Conservation (phyloP, 2,888 invertebrate species). For the Zelleria hepariella region DNA sequence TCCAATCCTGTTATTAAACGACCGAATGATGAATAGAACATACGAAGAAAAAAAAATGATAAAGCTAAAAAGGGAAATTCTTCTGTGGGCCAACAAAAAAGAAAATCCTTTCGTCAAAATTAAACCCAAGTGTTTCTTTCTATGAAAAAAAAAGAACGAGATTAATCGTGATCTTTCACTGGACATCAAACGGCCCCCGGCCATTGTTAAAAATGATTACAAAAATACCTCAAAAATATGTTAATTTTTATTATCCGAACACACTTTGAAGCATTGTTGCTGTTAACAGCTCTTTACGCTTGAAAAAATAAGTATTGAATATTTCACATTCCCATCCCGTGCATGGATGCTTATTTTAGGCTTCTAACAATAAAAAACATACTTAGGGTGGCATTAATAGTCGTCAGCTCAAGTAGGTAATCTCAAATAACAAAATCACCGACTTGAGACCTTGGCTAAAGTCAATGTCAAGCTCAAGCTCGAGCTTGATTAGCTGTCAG, state of each 20-base stretch:
- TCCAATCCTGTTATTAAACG: no score
- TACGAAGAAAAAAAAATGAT: neutral
- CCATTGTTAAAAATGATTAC: slow-evolving; percentile 64
- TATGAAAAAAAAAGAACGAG: slow-evolving; percentile 49
- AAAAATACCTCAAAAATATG: slow-evolving; percentile 59
- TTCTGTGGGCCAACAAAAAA: neutral
- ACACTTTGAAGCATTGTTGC: slow-evolving; percentile 38
- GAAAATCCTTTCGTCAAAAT: neutral
- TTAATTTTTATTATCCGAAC: slow-evolving; percentile 62
- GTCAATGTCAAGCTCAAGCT: no score
- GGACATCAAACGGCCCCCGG: slow-evolving; percentile 60
- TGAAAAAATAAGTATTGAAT: slow-evolving; percentile 17
- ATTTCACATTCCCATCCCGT: no score
- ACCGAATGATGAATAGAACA: no score
- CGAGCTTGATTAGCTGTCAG: no score
- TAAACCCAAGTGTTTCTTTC: slow-evolving; percentile 8
- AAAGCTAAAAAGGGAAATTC: neutral
- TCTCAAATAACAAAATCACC: no score
- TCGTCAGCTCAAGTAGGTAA: no score
- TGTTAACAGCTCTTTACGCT: slow-evolving; percentile 24
- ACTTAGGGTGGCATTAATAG: no score
- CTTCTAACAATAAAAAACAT: no score
- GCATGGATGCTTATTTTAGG: no score
- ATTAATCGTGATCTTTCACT: slow-evolving; percentile 61
- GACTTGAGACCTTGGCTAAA: no score